A percentile compares a stretch with the other conserved stretches of the same genome.
These are phyloP conservation scores for Euphysa ruthae DNA, from an alignment of 30 jellyfish, hydroid and myxozoan genomes.

Conservation along the genomic window DNA sequence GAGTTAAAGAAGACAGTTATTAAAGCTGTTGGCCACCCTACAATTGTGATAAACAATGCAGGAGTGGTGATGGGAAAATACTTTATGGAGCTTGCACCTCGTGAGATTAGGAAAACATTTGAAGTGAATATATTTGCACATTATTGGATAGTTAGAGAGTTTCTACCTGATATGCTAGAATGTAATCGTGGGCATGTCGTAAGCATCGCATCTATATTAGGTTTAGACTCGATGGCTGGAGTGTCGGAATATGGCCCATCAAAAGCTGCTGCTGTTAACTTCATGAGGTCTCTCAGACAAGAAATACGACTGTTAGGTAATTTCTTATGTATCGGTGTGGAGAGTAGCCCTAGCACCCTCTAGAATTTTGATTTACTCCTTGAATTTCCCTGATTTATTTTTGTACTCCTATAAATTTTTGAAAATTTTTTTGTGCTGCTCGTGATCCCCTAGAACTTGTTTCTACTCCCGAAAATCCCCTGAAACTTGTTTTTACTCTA, in stretches of 20 bases:
- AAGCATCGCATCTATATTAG: constrained; percentile 73
- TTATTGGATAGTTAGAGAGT: constrained; percentile 39
- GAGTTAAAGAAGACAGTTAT: constrained; percentile 36
- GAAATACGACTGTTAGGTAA: constrained; percentile 52
- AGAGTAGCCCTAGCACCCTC: too few species aligned
- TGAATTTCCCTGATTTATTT: too few species aligned
- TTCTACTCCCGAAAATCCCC: too few species aligned
- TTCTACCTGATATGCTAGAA: constrained; percentile 76
- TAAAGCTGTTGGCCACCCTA: constrained; percentile 82
- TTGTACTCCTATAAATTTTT: too few species aligned
- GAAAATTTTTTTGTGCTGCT: too few species aligned
- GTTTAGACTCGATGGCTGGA: constrained; percentile 56
- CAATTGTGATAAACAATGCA: constrained; percentile 82
- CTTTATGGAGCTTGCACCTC: constrained; percentile 41
- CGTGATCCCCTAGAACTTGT: too few species aligned
- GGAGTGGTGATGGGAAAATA: constrained; percentile 80
- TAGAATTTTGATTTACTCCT: too few species aligned
- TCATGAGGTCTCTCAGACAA: constrained; percentile 79
- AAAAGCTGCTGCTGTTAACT: constrained; percentile 72
- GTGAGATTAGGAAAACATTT: constrained; percentile 49
- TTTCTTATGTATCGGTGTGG: too few species aligned
- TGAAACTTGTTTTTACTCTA: too few species aligned
- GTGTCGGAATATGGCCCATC: constrained; percentile 85
- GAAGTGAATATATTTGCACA: constrained; percentile 72
- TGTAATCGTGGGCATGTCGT: constrained; percentile 81